These are phyloP conservation scores for Hypotaenidia philippensis DNA, from an alignment of 2,797 vertebrate genomes.

Conservation along the genomic window DNA sequence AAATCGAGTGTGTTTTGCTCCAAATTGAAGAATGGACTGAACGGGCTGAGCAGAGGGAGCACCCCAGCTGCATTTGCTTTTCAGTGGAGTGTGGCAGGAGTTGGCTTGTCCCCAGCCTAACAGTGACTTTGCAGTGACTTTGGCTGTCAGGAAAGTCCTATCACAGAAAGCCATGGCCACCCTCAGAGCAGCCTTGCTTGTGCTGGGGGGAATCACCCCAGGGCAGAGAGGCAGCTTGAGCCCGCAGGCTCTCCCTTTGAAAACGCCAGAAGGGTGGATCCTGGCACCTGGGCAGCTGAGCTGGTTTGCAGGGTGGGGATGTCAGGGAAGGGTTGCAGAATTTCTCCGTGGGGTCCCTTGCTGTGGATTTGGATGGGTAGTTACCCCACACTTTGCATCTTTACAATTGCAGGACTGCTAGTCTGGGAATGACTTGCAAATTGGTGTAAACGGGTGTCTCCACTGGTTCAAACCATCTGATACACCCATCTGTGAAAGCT, in stretches of 20 bases:
- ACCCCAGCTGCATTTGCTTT: neutral
- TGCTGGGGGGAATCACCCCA: rapidly evolving
- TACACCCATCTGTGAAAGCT: rapidly evolving
- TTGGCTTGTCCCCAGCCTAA: neutral
- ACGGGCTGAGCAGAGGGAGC: neutral
- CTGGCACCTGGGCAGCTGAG: neutral
- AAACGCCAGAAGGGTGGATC: neutral
- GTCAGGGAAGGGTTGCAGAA: neutral
- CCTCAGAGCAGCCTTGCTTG: neutral
- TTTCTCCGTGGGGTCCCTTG: neutral
- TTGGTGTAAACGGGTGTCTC: rapidly evolving
- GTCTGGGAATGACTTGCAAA: rapidly evolving
- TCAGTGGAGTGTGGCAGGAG: rapidly evolving
- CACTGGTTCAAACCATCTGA: rapidly evolving
- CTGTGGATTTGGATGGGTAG: neutral
- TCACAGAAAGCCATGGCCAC: neutral
- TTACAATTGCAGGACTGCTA: neutral
- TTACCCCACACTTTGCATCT: neutral
- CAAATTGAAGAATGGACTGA: neutral
- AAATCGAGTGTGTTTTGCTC: neutral
- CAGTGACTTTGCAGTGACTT: rapidly evolving
- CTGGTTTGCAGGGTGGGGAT: neutral
- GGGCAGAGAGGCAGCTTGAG: neutral
- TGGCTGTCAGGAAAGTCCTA: neutral
- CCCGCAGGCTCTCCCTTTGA: neutral